phyloP scores from a whole-genome alignment of 2,113 vertebrate species.

The Marmota monax region DNA sequence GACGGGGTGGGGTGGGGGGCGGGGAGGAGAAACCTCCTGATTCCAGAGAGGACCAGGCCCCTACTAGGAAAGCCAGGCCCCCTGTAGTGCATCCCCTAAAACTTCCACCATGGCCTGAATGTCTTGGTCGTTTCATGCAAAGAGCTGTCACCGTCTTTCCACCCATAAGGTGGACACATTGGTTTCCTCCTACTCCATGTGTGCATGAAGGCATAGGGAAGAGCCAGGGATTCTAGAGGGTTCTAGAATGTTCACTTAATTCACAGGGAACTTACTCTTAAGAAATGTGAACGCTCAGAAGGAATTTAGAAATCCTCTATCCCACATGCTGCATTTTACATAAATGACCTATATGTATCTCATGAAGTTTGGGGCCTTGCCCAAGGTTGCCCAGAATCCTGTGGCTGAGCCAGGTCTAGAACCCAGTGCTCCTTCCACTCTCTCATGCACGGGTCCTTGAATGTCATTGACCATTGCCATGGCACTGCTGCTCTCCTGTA shows the following conservation, averaged over 20 bases:
- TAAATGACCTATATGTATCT: neutral
- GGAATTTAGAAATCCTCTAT: no score
- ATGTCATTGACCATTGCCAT: neutral
- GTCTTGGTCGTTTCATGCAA: neutral
- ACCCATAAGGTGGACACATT: no score
- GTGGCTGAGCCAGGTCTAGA: neutral
- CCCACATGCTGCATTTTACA: neutral
- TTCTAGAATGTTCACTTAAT: neutral
- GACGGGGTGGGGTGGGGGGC: no score
- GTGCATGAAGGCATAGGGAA: neutral
- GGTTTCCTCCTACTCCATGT: neutral
- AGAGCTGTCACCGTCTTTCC: neutral
- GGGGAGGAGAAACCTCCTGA: no score
- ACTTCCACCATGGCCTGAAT: neutral
- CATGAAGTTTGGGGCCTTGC: neutral
- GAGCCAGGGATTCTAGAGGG: neutral
- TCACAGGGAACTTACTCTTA: neutral
- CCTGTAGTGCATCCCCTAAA: fast-evolving
- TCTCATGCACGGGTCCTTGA: neutral
- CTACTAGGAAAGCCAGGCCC: neutral
- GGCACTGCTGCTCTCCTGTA: neutral
- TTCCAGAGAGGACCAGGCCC: neutral
- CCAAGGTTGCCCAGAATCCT: neutral
- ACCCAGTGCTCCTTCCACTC: neutral
- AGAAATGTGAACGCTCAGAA: neutral